These are phyloP conservation scores for Hexactinellida sp. DNA, from an alignment of 37 sponge, comb jelly and placozoan genomes.

Conservation along the genomic window DNA sequence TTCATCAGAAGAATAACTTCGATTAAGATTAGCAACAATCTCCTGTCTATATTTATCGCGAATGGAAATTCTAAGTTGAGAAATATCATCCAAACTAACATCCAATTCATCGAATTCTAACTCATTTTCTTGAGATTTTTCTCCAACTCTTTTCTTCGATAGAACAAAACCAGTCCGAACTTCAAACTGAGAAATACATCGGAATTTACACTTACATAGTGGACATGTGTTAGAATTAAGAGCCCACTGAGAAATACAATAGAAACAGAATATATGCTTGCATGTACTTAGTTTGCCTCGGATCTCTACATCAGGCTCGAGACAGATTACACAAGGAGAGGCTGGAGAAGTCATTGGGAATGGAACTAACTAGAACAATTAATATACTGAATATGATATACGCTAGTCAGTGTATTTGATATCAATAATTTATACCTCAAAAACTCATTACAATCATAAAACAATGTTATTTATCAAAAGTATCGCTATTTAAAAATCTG, in stretches of 20 bases:
- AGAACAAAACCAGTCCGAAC: background rate
- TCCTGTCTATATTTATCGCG: background rate
- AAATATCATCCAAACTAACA: background rate
- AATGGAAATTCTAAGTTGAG: background rate
- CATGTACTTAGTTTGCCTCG: background rate
- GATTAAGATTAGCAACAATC: background rate
- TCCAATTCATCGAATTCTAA: background rate
- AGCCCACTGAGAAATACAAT: background rate
- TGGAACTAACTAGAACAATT: too few relatives aligned
- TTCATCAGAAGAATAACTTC: background rate
- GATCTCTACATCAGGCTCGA: background rate
- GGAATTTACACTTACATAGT: background rate
- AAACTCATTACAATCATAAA: too few relatives aligned
- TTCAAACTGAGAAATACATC: background rate
- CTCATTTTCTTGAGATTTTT: background rate
- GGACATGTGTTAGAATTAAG: background rate
- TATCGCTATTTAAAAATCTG: too few relatives aligned
- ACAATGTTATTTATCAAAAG: too few relatives aligned
- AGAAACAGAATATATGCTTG: background rate
- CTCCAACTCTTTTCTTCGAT: background rate
- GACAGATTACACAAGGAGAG: conserved; percentile 7
- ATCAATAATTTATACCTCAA: too few relatives aligned
- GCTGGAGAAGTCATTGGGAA: background rate
- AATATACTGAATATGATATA: too few relatives aligned
- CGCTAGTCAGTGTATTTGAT: too few relatives aligned